These are phyloP conservation scores for Dryomyza anilis DNA, from an alignment of 2,888 invertebrate species.

Conservation along the genomic window DNA sequence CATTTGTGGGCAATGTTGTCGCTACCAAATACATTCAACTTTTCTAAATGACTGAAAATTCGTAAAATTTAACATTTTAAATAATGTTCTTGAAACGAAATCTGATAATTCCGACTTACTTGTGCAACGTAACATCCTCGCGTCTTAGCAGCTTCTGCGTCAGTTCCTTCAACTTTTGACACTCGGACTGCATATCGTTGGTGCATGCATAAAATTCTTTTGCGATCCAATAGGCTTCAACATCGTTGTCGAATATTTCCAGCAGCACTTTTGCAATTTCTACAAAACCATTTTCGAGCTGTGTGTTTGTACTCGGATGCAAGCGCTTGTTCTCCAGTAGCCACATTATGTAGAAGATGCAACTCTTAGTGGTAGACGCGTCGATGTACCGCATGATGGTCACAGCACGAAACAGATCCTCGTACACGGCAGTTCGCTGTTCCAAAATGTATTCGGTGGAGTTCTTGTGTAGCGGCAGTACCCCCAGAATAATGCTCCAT, in stretches of 20 bases:
- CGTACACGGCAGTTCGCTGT: slow-evolving; percentile 76
- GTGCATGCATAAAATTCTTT: slow-evolving; percentile 76
- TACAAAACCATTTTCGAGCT: slow-evolving; percentile 66
- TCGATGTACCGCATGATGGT: slow-evolving; percentile 71
- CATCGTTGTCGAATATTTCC: slow-evolving; percentile 74
- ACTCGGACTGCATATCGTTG: slow-evolving; percentile 69
- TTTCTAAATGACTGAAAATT: slow-evolving; percentile 67
- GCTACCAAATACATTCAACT: slow-evolving; percentile 64
- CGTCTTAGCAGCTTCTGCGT: slow-evolving; percentile 73
- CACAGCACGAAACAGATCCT: slow-evolving; percentile 74
- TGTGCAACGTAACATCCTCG: slow-evolving; percentile 76
- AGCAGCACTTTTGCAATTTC: slow-evolving; percentile 73
- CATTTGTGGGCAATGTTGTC: slow-evolving; percentile 73
- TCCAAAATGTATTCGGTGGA: slow-evolving; percentile 76
- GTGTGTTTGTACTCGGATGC: slow-evolving; percentile 62
- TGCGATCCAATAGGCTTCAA: slow-evolving; percentile 83
- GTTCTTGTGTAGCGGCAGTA: slow-evolving; percentile 77
- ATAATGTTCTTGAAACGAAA: not conserved
- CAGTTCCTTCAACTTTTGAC: slow-evolving; percentile 70
- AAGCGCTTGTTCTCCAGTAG: slow-evolving; percentile 75
- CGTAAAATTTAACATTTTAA: not conserved
- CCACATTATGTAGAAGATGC: slow-evolving; percentile 81
- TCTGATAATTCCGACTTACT: slow-evolving; percentile 55
- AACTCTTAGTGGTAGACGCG: slow-evolving; percentile 68
- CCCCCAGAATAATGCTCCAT: slow-evolving; percentile 85